Evolutionary conservation across 2,113 vertebrate species (phyloP), one percentile per base, ranked within the genome.

Genomic region (Erpornis zantholeuca): DNA sequence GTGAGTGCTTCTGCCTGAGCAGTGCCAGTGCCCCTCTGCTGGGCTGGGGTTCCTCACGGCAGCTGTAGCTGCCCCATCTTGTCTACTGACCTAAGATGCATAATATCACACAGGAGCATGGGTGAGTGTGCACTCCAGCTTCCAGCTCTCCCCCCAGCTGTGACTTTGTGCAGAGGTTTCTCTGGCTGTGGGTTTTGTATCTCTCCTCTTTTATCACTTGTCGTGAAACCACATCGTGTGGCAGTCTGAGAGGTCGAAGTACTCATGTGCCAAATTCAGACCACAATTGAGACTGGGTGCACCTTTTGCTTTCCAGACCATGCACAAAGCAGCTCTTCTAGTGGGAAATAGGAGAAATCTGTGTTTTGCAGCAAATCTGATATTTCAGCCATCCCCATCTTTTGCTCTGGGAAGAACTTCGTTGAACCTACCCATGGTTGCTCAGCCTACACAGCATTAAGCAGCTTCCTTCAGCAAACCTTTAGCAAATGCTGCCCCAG

Each of bases 1-100:
- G 9, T 59, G 36, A 72, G 33, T 13, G 5, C 24, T 24, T 40
- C 54, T 66, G 27, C 27, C 19, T 0, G 0, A 12, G 40, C 29
- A 29, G 27, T 49, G 60, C 33, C 52, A 47, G 47, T 52, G 35
- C 33, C 8, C 13, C 49, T 81, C 19, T 64, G 15, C 35, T 76
- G 76, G n/a, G 24, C 68, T 76, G 33, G 11, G 11, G 25, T 28
- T 57, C 33, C 47, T 64, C 29, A 3, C 4, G 52, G 47, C 56
- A 81, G 20, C 60, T 49, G 0, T 3, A 53, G 35, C 31, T 53
- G 44, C 18, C 38, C 12, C 38, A 14, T 42, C 35, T 22, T 20
- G 42, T 29, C 56, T 36, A 3, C 44, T 45, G 54, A 15, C 1
- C 2, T 21, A 12, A 20, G 33, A 12, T 25, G 25, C 16, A 25